Base-by-base conservation (phyloP, 92 coral and sea anemone genomes). In the Porites evermanni region DNA sequence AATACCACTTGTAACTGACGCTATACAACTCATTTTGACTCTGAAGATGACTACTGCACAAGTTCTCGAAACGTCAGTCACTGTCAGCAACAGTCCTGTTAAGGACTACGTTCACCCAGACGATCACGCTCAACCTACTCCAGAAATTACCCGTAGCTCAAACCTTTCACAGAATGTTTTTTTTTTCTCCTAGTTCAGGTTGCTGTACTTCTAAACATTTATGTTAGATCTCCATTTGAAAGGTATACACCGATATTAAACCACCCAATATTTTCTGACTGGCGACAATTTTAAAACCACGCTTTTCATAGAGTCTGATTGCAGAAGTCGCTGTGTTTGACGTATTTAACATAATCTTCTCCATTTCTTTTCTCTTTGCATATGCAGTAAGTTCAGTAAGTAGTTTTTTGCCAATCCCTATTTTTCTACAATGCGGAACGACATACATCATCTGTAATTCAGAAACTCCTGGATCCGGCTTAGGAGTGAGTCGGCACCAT, bases 361-460 rank as follows among this genome's bases (percentile, higher is more conserved):
- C 61, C 19, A 80, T 70, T 84, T 24, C 26, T 24, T 24, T 24
- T 1, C 26, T 24, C 26, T 24, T 24, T 24, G 26, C 26, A 24
- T 24, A 74, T 14, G 61, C 21, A 13, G 84, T 65, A 1, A 88
- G 81, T 83, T 91, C 85, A 12, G 78, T 38, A 13, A 89, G 67
- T 60, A 93, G 89, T 69, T 75, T 54, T 29, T 72, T 86, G 16
- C 90, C 94, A 63, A 93, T 91, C 10, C 96, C 96, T 77, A 21
- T 88, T 21, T 91, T 24, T 12, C 91, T 84, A 12, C 84, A 80
- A 3, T 66, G 56, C 0, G n/a, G 72, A 10, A 90, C 78, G 0
- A 93, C 93, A 0, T 90, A 85, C 96, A 93, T 91, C 44, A 94
- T 65, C 38, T 88, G 87, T 26, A 93, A 74, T 50, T 91, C 93